phyloP scores from a whole-genome alignment of 37 sponge, comb jelly and placozoan genomes.

The Tethya wilhelma region DNA sequence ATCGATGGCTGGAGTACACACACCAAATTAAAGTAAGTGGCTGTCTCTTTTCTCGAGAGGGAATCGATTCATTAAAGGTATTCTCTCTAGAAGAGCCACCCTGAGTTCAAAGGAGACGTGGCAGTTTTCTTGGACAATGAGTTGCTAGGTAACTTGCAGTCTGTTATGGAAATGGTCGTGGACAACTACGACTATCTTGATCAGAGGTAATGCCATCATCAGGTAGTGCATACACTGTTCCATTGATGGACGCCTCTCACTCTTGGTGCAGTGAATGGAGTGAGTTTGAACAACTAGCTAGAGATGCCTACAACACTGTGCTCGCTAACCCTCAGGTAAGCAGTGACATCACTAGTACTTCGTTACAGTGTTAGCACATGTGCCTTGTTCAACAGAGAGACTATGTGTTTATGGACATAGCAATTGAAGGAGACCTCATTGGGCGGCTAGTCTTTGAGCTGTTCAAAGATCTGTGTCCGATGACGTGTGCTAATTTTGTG shows the following conservation, averaged over 20 bases:
- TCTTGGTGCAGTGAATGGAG: neutral
- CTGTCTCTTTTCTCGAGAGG: too few relatives aligned
- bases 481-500: constrained; percentile 75
- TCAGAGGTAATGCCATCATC: neutral
- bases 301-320: constrained; percentile 61
- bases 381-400: constrained; percentile 15
- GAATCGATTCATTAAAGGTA: too few relatives aligned
- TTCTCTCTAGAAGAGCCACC: too few relatives aligned
- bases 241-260: too few relatives aligned
- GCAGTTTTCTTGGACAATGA: constrained; percentile 47
- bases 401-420: constrained; percentile 65
- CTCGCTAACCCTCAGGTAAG: constrained; percentile 48
- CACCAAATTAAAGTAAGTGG: too few relatives aligned
- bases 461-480: constrained; percentile 70
- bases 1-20: too few relatives aligned
- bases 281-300: constrained; percentile 51
- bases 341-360: too few relatives aligned
- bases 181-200: constrained; percentile 40
- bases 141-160: constrained; percentile 40
- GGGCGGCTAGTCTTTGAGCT: constrained; percentile 76
- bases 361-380: too few relatives aligned
- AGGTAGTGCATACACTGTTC: too few relatives aligned
- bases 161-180: constrained; percentile 56
- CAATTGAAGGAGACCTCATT: constrained; percentile 52
- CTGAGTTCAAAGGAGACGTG: constrained; percentile 38